Evolutionary conservation across 2,797 vertebrate genomes (phyloP), one percentile per base, ranked within the genome.

Genomic region (Aotus griseimembra): DNA sequence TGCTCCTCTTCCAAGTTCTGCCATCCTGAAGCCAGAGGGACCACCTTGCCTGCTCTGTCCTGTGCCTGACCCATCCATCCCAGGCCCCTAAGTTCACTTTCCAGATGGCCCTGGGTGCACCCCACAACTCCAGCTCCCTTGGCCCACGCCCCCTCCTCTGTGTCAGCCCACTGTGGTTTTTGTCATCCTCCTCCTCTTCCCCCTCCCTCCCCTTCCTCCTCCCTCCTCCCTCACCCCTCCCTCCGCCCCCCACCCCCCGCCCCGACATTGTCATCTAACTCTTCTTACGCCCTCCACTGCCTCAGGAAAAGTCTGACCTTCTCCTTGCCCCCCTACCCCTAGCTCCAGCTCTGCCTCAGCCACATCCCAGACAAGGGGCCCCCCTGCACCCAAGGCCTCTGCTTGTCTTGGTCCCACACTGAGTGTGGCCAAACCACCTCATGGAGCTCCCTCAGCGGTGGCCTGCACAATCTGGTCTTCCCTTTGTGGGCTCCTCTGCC

Each of bases 311-410:
- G 36, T 55, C 79, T 48, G 75, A 36, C 15, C 67, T 83, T 61
- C 61, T 0, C 2, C 33, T 20, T 22, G 44, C 11, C n/a, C 55
- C 7, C 83, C 46, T 7, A 1, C 70, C 24, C 15, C 44, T 11
- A 72, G n/a, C 15, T 39, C 1, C 7, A 5, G 22, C 82, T 82
- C 61, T 39, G 17, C 64, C 85, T n/a, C 14, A 17, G 9, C 50
- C 26, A 5, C 2, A 20, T 17, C 28, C 8, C 30, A 3, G 0
- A 46, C 7, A 24, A 36, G 70, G 28, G 4, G 20, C 19, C 9
- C 72, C 64, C 75, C 64, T 11, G 3, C 0, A 46, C 19, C 6
- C 81, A 13, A 19, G 0, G 41, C 44, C 39, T 20, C 33, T 82
- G 7, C 14, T 36, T 12, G 22, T 46, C 87, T 70, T 28, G 14